phyloP scores from a whole-genome alignment of 2,888 invertebrate genomes.

The Thecophora atra region DNA sequence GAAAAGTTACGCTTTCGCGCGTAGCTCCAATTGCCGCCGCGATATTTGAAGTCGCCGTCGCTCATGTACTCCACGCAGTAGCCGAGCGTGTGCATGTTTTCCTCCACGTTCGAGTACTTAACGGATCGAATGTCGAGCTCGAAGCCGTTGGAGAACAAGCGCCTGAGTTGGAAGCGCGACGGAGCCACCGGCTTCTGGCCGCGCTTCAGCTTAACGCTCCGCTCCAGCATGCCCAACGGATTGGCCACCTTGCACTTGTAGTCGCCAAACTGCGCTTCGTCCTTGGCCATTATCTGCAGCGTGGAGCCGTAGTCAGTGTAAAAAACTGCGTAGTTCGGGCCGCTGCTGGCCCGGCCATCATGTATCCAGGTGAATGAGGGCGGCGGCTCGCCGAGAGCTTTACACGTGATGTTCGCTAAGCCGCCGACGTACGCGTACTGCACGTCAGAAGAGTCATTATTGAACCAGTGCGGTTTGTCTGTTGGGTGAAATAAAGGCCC shows the following conservation, averaged over 20 bases:
- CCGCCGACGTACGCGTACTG: slow-evolving; percentile 67
- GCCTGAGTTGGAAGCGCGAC: slow-evolving; percentile 58
- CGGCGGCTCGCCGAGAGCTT: slow-evolving; percentile 69
- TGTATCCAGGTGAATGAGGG: slow-evolving; percentile 69
- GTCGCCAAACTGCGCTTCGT: slow-evolving; percentile 66
- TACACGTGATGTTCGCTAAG: slow-evolving; percentile 71
- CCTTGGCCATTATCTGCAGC: slow-evolving; percentile 59
- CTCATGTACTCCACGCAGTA: slow-evolving; percentile 64
- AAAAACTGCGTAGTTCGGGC: slow-evolving; percentile 60
- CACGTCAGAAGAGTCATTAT: slow-evolving; percentile 55
- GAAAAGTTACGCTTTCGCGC: slow-evolving; percentile 62
- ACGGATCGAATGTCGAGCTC: slow-evolving; percentile 65
- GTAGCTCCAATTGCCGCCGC: slow-evolving; percentile 64
- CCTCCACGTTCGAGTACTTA: slow-evolving; percentile 55
- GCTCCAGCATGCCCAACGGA: slow-evolving; percentile 68
- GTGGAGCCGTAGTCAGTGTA: slow-evolving; percentile 62
- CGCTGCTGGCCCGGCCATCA: slow-evolving; percentile 59
- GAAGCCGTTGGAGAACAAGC: slow-evolving; percentile 61
- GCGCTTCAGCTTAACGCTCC: slow-evolving; percentile 67
- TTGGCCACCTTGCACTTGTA: slow-evolving; percentile 71
- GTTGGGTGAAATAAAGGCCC: slow-evolving; percentile 20
- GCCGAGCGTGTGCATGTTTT: slow-evolving; percentile 63
- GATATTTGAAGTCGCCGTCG: slow-evolving; percentile 59
- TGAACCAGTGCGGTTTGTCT: slow-evolving; percentile 63
- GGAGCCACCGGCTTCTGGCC: slow-evolving; percentile 70